phyloP scores from a whole-genome alignment of 2,888 invertebrate species.

The Drosophila ezoana region DNA sequence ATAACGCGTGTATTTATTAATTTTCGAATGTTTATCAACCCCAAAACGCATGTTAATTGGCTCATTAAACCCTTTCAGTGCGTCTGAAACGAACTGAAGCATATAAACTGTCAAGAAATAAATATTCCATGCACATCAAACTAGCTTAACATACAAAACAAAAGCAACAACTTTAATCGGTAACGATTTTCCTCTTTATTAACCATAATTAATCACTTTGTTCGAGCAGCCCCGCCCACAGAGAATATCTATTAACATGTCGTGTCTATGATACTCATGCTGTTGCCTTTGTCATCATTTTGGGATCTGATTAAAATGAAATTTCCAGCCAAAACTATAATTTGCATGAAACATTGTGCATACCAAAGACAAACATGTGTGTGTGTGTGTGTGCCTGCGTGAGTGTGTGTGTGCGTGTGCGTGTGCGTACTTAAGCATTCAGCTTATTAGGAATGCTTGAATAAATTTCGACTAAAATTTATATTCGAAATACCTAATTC shows the following conservation, averaged over 20 bases:
- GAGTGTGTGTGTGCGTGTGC: constrained; percentile 5
- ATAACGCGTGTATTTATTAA: background rate
- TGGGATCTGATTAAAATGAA: constrained; percentile 41
- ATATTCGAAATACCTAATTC: constrained; percentile 52
- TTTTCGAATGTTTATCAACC: background rate
- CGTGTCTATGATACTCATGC: constrained; percentile 6
- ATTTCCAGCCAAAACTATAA: constrained; percentile 50
- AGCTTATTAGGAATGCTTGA: constrained; percentile 66
- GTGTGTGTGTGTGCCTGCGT: background rate
- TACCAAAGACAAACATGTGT: constrained; percentile 30
- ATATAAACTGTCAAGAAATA: constrained; percentile 48
- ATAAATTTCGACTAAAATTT: constrained; percentile 63
- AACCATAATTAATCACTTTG: constrained; percentile 69
- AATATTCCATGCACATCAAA: constrained; percentile 33
- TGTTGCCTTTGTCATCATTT: constrained; percentile 40
- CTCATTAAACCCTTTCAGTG: constrained; percentile 52
- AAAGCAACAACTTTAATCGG: constrained; percentile 32
- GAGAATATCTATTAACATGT: constrained; percentile 52
- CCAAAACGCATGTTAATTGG: constrained; percentile 31
- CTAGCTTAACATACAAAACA: constrained; percentile 23
- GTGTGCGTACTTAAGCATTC: constrained; percentile 25
- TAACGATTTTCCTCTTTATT: constrained; percentile 64
- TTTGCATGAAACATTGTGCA: constrained; percentile 38
- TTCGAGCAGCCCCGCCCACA: constrained; percentile 5
- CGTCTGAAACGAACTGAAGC: constrained; percentile 44